These are phyloP conservation scores for Calyptomena viridis DNA, from an alignment of 2,113 vertebrate genomes.

Conservation along the genomic window DNA sequence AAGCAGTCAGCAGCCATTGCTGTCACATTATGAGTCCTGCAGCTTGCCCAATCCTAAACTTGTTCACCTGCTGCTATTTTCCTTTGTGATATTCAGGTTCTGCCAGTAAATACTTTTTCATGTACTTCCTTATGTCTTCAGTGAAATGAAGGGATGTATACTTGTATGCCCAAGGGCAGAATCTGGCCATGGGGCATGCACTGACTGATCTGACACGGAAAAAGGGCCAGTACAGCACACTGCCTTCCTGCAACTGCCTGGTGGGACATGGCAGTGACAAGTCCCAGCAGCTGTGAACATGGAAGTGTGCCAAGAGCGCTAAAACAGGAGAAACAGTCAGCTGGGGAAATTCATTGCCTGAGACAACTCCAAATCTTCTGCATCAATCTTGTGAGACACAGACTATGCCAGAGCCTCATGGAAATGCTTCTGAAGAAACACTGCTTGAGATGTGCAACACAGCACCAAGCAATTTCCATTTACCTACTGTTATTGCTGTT, in stretches of 20 bases:
- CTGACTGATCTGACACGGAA: not conserved
- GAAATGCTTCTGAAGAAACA: not conserved
- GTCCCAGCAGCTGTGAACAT: not conserved
- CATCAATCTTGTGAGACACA: accelerated
- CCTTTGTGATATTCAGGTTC: not conserved
- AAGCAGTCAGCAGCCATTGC: not conserved
- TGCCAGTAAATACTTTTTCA: not conserved
- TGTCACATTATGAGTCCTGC: not conserved
- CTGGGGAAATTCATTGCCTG: not conserved
- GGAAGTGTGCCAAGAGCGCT: not conserved
- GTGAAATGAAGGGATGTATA: not conserved
- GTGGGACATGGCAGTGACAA: not conserved
- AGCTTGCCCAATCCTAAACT: not conserved
- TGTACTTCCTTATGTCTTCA: not conserved
- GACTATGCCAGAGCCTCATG: not conserved
- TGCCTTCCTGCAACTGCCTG: not conserved
- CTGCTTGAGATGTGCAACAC: not conserved
- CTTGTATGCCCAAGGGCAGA: not conserved
- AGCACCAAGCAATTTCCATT: not conserved
- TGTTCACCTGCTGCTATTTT: not conserved
- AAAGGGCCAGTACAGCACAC: not conserved
- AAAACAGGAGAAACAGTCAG: not conserved
- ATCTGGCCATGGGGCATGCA: not conserved
- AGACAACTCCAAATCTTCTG: not conserved
- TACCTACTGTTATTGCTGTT: not conserved